These are phyloP conservation scores for Zophobas morio DNA, from an alignment of 1,140 invertebrate genomes.

Conservation along the genomic window DNA sequence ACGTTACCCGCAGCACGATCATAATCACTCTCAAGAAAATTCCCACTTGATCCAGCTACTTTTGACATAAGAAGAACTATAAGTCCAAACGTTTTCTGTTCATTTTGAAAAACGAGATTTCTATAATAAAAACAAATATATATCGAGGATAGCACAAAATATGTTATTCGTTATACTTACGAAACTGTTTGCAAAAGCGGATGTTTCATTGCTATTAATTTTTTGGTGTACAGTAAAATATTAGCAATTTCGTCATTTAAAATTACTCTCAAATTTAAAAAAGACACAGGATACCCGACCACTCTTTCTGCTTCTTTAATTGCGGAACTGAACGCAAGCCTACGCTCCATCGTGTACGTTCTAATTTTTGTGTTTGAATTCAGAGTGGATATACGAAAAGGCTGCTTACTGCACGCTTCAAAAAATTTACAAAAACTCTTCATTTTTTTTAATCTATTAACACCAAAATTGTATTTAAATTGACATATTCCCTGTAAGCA, in stretches of 20 bases:
- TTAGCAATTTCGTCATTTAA: conserved; percentile 95
- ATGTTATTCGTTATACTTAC: conserved; percentile 64
- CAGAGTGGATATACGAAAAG: background rate
- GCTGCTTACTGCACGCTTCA: too few species aligned
- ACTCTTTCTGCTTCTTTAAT: conserved; percentile 95
- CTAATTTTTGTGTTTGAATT: conserved; percentile 12
- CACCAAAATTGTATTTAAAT: too few species aligned
- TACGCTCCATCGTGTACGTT: too few species aligned
- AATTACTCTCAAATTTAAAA: conserved; percentile 90
- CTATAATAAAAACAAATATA: conserved; percentile 50
- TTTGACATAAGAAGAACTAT: conserved; percentile 93
- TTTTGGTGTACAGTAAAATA: conserved; percentile 89
- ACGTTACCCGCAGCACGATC: conserved; percentile 81
- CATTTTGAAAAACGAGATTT: conserved; percentile 57
- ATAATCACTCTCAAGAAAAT: conserved; percentile 83
- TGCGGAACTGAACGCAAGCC: background rate
- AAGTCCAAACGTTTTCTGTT: conserved; percentile 81
- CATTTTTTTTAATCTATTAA: too few species aligned
- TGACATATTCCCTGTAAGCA: too few species aligned
- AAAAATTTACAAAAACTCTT: too few species aligned
- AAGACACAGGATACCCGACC: conserved; percentile 95
- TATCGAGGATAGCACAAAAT: too few species aligned
- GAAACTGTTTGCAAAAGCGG: conserved; percentile 93
- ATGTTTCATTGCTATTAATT: conserved; percentile 94
- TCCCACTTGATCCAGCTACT: conserved; percentile 84